phyloP scores from a whole-genome alignment of 2,888 invertebrate genomes.

The Calameuta filiformis region DNA sequence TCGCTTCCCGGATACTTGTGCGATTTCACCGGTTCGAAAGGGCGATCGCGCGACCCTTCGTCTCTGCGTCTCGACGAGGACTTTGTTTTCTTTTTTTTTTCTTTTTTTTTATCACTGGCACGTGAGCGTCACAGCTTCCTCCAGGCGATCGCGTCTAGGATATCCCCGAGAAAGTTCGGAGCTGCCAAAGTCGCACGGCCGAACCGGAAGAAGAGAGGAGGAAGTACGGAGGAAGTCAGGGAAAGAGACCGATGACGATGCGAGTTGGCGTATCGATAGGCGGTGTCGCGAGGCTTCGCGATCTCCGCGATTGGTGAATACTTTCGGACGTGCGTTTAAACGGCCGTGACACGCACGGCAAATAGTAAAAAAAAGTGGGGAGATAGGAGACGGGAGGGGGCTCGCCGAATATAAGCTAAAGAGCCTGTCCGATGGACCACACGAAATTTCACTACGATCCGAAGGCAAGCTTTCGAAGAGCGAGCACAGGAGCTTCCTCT shows the following conservation, averaged over 20 bases:
- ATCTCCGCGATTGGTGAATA: constrained; percentile 35
- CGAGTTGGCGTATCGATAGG: background rate
- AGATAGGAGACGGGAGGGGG: constrained; percentile 45
- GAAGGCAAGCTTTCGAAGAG: constrained; percentile 45
- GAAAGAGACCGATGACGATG: constrained; percentile 12
- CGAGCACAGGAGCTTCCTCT: constrained; percentile 4
- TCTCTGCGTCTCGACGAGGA: background rate
- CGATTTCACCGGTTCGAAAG: too few relatives aligned
- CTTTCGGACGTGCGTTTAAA: constrained; percentile 47
- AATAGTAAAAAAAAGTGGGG: constrained; percentile 49
- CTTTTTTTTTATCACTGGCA: too few relatives aligned
- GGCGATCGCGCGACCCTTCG: too few relatives aligned
- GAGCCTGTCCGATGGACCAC: constrained; percentile 63
- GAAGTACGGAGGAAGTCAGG: constrained; percentile 7
- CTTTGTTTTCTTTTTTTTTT: too few relatives aligned
- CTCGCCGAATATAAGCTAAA: constrained; percentile 62
- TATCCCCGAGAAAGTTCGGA: background rate
- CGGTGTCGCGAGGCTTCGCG: background rate
- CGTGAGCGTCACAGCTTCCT: too few relatives aligned
- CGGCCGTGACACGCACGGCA: constrained; percentile 21
- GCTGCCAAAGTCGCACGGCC: background rate
- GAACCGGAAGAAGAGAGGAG: constrained; percentile 9
- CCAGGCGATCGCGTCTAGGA: too few relatives aligned
- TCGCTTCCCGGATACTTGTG: constrained; percentile 61
- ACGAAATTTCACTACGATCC: constrained; percentile 60